Conservation (phyloP, 2,113 vertebrate genomes). For the Psammodynastes pulverulentus region DNA sequence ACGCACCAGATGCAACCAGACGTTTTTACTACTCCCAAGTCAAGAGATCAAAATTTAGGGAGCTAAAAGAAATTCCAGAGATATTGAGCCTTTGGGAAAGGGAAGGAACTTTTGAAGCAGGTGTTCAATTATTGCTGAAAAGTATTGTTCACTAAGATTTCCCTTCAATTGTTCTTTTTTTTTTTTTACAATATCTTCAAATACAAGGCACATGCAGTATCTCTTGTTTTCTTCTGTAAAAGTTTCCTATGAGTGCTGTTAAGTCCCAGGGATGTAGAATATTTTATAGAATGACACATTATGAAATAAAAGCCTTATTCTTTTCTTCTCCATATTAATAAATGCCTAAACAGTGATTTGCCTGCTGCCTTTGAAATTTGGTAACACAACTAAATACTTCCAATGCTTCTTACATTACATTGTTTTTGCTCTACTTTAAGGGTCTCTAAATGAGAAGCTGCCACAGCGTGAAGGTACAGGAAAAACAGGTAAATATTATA, state of each 20-base stretch:
- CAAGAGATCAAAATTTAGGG: slow-evolving; percentile 48
- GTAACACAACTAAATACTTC: not conserved
- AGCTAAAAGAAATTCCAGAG: slow-evolving; percentile 46
- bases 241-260: not conserved
- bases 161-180: not conserved
- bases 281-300: not conserved
- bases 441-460: slow-evolving; percentile 81
- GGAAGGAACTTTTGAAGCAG: slow-evolving; percentile 41
- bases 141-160: not conserved
- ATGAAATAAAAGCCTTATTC: not conserved
- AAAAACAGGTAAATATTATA: slow-evolving; percentile 87
- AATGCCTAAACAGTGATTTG: not conserved
- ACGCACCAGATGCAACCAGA: slow-evolving; percentile 47
- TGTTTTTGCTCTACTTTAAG: slow-evolving; percentile 60
- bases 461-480: slow-evolving; percentile 83
- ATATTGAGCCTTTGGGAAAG: slow-evolving; percentile 25
- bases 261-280: not conserved
- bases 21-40: slow-evolving; percentile 52
- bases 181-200: not conserved
- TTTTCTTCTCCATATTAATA: not conserved
- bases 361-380: not conserved
- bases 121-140: slow-evolving; percentile 45
- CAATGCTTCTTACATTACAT: not conserved
- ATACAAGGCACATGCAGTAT: not conserved
- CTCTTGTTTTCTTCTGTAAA: not conserved